Conservation (phyloP, 2,797 vertebrate genomes). For the Sebastes itinus region DNA sequence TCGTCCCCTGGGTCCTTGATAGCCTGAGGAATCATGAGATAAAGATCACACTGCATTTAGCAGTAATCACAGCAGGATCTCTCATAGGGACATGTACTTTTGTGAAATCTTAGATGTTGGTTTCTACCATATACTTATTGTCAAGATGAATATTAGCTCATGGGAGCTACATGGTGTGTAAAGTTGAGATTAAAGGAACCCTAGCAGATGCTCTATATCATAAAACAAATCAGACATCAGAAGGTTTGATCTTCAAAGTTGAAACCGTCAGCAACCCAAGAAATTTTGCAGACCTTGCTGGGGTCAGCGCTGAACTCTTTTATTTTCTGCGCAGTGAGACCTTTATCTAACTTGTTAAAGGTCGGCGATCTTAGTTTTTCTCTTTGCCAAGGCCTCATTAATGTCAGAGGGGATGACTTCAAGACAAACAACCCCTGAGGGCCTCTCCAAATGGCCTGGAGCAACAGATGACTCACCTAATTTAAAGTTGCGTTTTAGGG, state of each 20-base stretch:
- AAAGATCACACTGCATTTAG: conserved; percentile 46
- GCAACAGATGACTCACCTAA: conserved; percentile 67
- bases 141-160: conserved; percentile 21
- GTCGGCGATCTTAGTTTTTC: not conserved
- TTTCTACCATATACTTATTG: conserved; percentile 10
- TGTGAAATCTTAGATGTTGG: conserved; percentile 27
- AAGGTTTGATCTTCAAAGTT: conserved; percentile 26
- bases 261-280: not conserved
- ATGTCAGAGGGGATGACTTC: conserved; percentile 66
- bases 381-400: conserved; percentile 45
- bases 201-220: not conserved
- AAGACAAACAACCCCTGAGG: conserved; percentile 56
- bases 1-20: conserved; percentile 26
- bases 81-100: conserved; percentile 27
- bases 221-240: conserved; percentile 4
- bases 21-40: conserved; percentile 49
- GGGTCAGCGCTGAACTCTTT: conserved; percentile 5
- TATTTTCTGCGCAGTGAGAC: conserved; percentile 3
- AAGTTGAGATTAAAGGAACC: conserved; percentile 30
- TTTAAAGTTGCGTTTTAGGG: conserved; percentile 49
- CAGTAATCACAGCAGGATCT: conserved; percentile 40
- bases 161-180: not conserved
- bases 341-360: conserved; percentile 32
- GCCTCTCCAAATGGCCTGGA: conserved; percentile 40
- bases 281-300: conserved; percentile 8